phyloP scores from a whole-genome alignment of 1,140 invertebrate species.

The Venturia canescens region DNA sequence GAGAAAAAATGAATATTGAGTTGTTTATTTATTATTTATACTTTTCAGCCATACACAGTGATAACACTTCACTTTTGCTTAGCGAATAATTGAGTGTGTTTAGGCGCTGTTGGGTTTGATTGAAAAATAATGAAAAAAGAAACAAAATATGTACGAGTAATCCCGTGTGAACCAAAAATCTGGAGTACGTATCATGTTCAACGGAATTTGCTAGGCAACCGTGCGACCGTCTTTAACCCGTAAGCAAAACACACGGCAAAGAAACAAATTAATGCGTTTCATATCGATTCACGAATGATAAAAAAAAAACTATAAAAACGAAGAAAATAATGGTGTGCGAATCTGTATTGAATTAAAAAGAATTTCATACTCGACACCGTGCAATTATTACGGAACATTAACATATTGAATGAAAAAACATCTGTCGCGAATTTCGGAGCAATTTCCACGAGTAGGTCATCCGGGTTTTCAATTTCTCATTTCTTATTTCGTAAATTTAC shows the following conservation, averaged over 20 bases:
- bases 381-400: background rate
- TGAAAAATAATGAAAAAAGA: constrained; percentile 12
- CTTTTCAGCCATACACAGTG: constrained; percentile 39
- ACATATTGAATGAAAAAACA: constrained; percentile 4
- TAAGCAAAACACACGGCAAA: background rate
- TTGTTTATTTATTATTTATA: constrained; percentile 52
- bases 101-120: constrained; percentile 24
- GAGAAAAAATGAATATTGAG: constrained; percentile 60
- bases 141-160: too few relatives aligned
- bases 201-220: background rate
- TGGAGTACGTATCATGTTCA: background rate
- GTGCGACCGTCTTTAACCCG: constrained; percentile 1
- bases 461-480: background rate
- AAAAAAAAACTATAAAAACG: background rate
- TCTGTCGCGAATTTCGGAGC: background rate
- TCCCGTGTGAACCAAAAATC: background rate
- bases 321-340: background rate
- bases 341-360: constrained; percentile 4
- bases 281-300: background rate
- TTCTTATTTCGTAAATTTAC: constrained; percentile 32
- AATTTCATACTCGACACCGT: background rate
- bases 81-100: constrained; percentile 48
- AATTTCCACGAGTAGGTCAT: background rate
- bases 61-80: constrained; percentile 41
- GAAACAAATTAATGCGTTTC: constrained; percentile 1